Conservation (phyloP, 2,113 vertebrate species). For the Polypterus senegalus region DNA sequence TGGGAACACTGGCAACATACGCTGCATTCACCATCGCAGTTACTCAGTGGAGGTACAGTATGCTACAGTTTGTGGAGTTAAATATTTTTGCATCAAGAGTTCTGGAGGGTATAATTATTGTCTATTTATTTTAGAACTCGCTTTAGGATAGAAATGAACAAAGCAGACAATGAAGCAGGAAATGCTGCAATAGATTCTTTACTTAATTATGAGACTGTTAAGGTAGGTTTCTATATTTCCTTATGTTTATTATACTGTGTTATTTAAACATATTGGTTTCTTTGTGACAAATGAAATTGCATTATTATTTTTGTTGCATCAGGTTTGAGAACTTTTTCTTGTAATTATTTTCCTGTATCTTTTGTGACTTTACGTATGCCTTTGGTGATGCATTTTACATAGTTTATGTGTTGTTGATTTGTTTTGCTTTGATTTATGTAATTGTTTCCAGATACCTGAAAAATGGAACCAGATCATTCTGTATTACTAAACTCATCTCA, state of each 20-base stretch:
- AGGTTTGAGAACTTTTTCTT: conserved; percentile 24
- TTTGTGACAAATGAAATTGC: too few species aligned
- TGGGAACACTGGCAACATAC: conserved; percentile 81
- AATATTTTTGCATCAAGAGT: conserved; percentile 8
- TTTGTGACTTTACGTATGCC: conserved; percentile 38
- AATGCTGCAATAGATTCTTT: conserved; percentile 94
- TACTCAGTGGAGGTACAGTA: conserved; percentile 89
- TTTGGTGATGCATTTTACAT: conserved; percentile 25
- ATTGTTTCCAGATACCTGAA: too few species aligned
- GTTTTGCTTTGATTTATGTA: too few species aligned
- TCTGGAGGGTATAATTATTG: neutral
- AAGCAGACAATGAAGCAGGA: conserved; percentile 91
- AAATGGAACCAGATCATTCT: too few species aligned
- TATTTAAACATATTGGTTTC: neutral
- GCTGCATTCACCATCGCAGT: conserved; percentile 75
- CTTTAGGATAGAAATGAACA: conserved; percentile 97
- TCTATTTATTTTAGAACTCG: conserved; percentile 57
- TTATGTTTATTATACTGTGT: neutral
- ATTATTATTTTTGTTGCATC: neutral
- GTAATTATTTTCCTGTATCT: conserved; percentile 31
- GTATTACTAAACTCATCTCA: too few species aligned
- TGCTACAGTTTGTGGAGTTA: neutral
- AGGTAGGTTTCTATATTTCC: conserved; percentile 56
- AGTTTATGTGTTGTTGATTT: conserved; percentile 28
- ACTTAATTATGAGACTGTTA: conserved; percentile 98